These are phyloP conservation scores for Wasmannia auropunctata DNA, from an alignment of 1,140 invertebrate species.

Conservation along the genomic window DNA sequence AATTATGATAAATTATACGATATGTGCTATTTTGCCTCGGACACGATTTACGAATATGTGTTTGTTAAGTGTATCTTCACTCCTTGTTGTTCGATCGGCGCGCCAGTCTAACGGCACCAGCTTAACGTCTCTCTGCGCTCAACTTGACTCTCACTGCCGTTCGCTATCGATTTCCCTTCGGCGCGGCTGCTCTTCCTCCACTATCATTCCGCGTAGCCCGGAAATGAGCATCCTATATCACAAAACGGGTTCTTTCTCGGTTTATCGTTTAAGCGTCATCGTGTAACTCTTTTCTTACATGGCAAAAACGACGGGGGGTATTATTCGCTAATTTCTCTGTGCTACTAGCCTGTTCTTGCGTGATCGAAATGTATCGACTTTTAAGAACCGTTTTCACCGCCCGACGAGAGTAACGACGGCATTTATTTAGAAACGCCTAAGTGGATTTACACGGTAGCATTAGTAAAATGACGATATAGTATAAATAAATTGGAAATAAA, in stretches of 20 bases:
- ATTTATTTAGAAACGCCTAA: constrained; percentile 30
- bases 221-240: neutral
- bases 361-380: constrained; percentile 38
- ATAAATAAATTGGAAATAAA: neutral
- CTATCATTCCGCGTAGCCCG: neutral
- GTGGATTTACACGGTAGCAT: constrained; percentile 20
- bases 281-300: neutral
- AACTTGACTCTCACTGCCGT: constrained; percentile 13
- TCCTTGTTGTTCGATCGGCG: neutral
- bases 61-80: neutral
- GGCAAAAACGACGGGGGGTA: neutral
- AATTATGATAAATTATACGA: neutral
- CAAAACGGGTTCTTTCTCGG: constrained; percentile 12
- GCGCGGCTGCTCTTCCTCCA: neutral
- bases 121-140: neutral
- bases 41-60: neutral
- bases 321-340: constrained; percentile 44
- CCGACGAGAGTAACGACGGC: constrained; percentile 10
- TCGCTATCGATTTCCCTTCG: neutral
- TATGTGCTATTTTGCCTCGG: neutral
- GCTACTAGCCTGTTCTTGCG: constrained; percentile 31
- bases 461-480: neutral
- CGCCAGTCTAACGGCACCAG: neutral
- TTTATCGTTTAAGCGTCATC: constrained; percentile 2
- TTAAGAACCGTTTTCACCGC: constrained; percentile 47